Evolutionary conservation across 92 coral and sea anemone genomes (phyloP).

Genomic region (Scolanthus callimorphus): DNA sequence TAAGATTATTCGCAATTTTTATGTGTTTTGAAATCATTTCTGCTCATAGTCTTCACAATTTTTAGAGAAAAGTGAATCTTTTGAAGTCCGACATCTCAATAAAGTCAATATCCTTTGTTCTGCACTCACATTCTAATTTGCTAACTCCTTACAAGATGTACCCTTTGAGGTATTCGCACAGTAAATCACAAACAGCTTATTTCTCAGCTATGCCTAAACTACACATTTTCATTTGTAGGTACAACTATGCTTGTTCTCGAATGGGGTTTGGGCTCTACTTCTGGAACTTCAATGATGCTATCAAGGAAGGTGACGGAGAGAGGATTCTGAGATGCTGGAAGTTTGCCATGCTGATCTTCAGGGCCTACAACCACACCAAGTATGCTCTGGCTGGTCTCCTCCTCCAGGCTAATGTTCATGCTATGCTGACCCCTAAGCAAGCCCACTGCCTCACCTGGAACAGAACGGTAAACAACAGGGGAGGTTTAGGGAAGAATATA

Average conservation of each 20-base stretch:
- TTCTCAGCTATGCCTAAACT: too few relatives aligned
- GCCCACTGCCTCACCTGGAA: constrained; percentile 58
- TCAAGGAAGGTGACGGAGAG: constrained; percentile 60
- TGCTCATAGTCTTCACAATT: too few relatives aligned
- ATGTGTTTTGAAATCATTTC: too few relatives aligned
- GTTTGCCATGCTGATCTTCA: constrained; percentile 39
- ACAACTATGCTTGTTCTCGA: constrained; percentile 30
- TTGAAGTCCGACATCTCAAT: too few relatives aligned
- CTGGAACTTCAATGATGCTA: constrained; percentile 55
- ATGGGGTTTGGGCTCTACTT: constrained; percentile 40
- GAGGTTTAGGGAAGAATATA: constrained; percentile 56
- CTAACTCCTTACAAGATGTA: too few relatives aligned
- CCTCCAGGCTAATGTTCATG: constrained; percentile 18
- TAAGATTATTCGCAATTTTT: too few relatives aligned
- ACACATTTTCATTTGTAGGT: background rate
- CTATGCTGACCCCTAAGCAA: constrained; percentile 35
- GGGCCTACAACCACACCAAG: constrained; percentile 37
- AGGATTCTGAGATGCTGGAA: constrained; percentile 62
- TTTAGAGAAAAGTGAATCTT: too few relatives aligned
- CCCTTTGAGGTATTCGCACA: too few relatives aligned
- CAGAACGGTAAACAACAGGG: constrained; percentile 59
- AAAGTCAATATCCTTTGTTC: too few relatives aligned
- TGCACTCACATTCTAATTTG: too few relatives aligned
- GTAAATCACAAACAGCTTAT: too few relatives aligned
- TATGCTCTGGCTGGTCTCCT: constrained; percentile 49